A percentile compares a stretch with the other conserved stretches of the same genome.
Evolutionary conservation across 2,797 vertebrate species (phyloP).

Genomic region (Sparus aurata): DNA sequence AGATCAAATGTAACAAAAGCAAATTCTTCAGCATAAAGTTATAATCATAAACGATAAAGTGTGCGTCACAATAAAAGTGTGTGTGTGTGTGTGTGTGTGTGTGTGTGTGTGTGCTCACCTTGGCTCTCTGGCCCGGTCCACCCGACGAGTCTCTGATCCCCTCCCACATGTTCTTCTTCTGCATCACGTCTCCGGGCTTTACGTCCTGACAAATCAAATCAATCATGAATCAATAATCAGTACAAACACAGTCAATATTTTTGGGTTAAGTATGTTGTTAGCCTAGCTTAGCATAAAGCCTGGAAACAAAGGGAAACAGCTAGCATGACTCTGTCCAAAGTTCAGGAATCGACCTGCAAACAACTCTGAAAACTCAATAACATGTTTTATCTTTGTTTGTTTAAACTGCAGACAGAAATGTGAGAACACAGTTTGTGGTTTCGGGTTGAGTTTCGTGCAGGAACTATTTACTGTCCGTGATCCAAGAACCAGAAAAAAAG

Average conservation of each 20-base stretch:
- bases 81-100: neutral
- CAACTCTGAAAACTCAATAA: neutral
- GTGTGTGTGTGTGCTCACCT: conserved; percentile 55
- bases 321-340: neutral
- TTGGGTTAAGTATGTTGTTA: neutral
- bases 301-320: neutral
- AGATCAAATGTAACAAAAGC: too few relatives aligned
- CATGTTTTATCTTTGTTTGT: neutral
- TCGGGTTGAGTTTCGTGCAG: neutral
- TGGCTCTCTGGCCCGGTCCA: conserved; percentile 43
- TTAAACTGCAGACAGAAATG: neutral
- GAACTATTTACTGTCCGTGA: neutral
- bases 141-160: conserved; percentile 81
- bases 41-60: too few relatives aligned
- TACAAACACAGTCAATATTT: neutral
- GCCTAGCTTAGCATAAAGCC: conserved; percentile 12
- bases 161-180: conserved; percentile 96
- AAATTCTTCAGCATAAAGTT: too few relatives aligned
- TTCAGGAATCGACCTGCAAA: neutral
- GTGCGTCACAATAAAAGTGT: too few relatives aligned
- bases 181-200: conserved; percentile 92
- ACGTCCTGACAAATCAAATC: conserved; percentile 86
- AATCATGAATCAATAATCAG: conserved; percentile 8
- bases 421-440: neutral
- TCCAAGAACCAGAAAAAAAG: too few relatives aligned